phyloP scores from a whole-genome alignment of 2,113 vertebrate species.

The Cygnus buccinator region DNA sequence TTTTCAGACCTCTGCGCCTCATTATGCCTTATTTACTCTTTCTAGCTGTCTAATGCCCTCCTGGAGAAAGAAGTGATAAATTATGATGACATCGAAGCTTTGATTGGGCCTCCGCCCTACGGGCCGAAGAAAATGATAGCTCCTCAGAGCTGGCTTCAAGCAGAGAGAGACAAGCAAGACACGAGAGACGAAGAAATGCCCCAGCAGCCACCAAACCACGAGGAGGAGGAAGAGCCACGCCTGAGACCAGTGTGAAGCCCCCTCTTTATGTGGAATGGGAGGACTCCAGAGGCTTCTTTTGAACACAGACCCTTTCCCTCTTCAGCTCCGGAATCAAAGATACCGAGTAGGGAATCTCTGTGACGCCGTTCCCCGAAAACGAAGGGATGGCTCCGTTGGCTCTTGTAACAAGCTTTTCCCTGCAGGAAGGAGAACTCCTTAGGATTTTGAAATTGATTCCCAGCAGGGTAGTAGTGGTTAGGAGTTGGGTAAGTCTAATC shows the following conservation, averaged over 20 bases:
- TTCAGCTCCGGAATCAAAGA: background rate
- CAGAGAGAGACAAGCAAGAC: conserved; percentile 89
- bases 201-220: conserved; percentile 45
- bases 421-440: background rate
- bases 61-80: conserved; percentile 95
- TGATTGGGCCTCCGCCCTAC: conserved; percentile 88
- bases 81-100: conserved; percentile 92
- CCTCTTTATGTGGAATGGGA: accelerated
- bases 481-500: background rate
- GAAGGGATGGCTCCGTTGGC: accelerated
- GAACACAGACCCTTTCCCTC: background rate
- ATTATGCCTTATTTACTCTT: background rate
- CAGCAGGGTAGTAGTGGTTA: background rate
- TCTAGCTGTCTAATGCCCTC: conserved; percentile 88
- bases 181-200: conserved; percentile 83
- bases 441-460: background rate
- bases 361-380: background rate
- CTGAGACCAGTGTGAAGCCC: conserved; percentile 70
- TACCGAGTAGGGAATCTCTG: background rate
- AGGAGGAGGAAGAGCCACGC: conserved; percentile 76
- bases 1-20: background rate
- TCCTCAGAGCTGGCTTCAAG: conserved; percentile 93
- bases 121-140: conserved; percentile 94
- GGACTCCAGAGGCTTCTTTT: background rate
- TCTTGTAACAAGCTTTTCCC: background rate